Evolutionary conservation across 2,113 vertebrate species (phyloP).

Genomic region (Maccullochella peelii): DNA sequence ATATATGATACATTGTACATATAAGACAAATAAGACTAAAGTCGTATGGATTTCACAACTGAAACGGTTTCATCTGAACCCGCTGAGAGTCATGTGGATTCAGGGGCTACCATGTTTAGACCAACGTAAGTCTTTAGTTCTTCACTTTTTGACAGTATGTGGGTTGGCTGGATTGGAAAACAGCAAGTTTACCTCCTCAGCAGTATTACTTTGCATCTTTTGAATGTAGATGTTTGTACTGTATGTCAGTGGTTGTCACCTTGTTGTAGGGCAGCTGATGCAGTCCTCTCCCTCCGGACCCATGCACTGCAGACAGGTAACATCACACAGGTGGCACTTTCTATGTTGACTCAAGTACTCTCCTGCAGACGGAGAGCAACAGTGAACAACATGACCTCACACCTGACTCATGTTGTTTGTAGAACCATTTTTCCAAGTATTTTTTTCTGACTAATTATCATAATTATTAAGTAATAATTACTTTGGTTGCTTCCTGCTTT

Average conservation of each 20-base stretch:
- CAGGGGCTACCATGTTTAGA: neutral
- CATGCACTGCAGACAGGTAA: conserved; percentile 86
- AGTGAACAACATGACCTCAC: conserved; percentile 4
- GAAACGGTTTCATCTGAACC: neutral
- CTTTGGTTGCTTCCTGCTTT: neutral
- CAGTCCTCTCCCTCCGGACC: conserved; percentile 88
- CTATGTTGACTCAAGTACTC: conserved; percentile 82
- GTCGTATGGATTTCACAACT: neutral
- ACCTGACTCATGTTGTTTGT: neutral
- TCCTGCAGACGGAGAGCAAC: conserved; percentile 77
- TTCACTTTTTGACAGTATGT: neutral
- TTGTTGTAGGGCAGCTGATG: conserved; percentile 82
- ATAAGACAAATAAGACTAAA: neutral
- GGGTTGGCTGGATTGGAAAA: neutral
- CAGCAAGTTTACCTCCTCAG: neutral
- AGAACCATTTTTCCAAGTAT: neutral
- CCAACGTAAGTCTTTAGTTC: neutral
- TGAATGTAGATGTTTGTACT: neutral
- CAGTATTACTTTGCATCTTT: neutral
- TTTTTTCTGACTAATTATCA: no score
- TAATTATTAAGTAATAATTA: no score
- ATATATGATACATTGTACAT: neutral
- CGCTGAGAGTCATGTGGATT: neutral
- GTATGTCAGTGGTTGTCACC: conserved; percentile 80
- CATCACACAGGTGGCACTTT: conserved; percentile 86